phyloP scores from a whole-genome alignment of 2,113 vertebrate species.

The Heterotis niloticus region DNA sequence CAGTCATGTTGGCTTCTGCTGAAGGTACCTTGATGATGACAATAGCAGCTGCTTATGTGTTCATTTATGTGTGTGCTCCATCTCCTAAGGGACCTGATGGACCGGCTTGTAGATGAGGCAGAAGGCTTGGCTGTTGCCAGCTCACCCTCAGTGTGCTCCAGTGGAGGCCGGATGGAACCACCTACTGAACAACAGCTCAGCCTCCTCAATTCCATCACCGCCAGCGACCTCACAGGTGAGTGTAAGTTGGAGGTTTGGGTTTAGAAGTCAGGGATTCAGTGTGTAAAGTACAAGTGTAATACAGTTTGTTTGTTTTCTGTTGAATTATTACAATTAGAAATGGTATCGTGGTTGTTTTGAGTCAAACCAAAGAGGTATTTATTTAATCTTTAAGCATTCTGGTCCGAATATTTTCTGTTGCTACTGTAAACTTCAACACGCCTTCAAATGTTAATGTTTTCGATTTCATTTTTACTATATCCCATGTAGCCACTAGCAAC shows the following conservation, averaged over 20 bases:
- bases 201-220: conserved; percentile 89
- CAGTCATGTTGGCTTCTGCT: neutral
- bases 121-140: conserved; percentile 82
- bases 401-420: too few species aligned
- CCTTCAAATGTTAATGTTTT: too few species aligned
- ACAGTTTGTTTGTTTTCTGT: too few species aligned
- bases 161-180: conserved; percentile 71
- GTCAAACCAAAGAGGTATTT: too few species aligned
- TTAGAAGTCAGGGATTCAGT: neutral
- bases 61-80: neutral
- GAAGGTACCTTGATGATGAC: neutral
- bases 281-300: too few species aligned
- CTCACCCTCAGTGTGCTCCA: conserved; percentile 77
- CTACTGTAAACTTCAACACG: too few species aligned
- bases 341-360: too few species aligned
- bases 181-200: conserved; percentile 85
- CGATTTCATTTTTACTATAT: too few species aligned
- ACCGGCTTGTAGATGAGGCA: conserved; percentile 91
- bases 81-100: conserved; percentile 88
- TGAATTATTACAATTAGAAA: too few species aligned
- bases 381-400: too few species aligned
- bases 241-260: neutral
- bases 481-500: too few species aligned
- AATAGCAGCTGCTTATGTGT: neutral
- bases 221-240: conserved; percentile 90